Evolutionary conservation across 2,888 invertebrate species (phyloP), one percentile per base, ranked within the genome.

Genomic region (Tholera decimalis): DNA sequence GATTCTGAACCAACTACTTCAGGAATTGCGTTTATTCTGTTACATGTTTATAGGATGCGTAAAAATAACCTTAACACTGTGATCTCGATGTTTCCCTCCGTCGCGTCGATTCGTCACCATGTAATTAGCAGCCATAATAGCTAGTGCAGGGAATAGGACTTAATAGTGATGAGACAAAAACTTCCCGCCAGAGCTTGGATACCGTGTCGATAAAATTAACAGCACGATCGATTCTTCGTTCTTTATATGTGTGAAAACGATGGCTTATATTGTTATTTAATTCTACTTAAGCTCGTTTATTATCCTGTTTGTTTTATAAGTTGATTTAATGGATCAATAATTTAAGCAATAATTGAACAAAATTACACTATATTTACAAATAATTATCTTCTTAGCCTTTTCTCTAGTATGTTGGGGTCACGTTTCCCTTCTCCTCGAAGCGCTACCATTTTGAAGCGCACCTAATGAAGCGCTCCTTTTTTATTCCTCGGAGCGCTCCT

Each of bases 61-160:
- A 76, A 82, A 79, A 82, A 80, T 73, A 82, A 63, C 44, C 44
- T 51, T 18, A 22, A 64, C 58, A 30, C 60, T 58, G 37, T 49
- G 50, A 58, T 59, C 60, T 44, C 47, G 28, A 53, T 76, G 62
- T 66, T 70, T 39, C 67, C 43, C 64, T 46, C 39, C 63, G 8
- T 44, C 9, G 66, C 63, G 8, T 44, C 9, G 66, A 63, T 74
- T 63, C 53, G 44, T 57, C 64, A 67, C 50, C 20, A 20, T 2
- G 54, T 47, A 81, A 79, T 69, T 75, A 72, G 60, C 33, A 22
- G 39, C 75, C 67, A 66, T 75, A 79, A 65, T 79, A 64, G 60
- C 55, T 43, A 51, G 57, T 61, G 46, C 0, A 15, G 62, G 37
- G 61, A 68, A 57, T 37, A 53, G 53, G 30, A 57, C 64, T 70